Evolutionary conservation across 2,797 vertebrate species (phyloP), one percentile per base, ranked within the genome.

Genomic region (Phylloscopus collybita): DNA sequence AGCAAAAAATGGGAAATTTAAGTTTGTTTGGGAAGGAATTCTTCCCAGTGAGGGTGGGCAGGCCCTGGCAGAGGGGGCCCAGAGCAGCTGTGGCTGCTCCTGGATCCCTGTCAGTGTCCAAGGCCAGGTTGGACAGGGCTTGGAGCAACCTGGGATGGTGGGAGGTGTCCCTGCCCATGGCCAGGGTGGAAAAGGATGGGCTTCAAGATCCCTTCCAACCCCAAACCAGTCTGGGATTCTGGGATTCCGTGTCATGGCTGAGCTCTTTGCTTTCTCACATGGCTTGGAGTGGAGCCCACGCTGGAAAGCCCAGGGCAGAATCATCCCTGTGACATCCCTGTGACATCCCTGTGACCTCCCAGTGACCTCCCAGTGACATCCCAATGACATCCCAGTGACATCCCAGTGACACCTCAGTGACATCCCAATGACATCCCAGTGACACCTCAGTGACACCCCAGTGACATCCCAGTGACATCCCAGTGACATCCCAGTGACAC

Each of bases 41-140:
- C 0, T 22, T 20, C 8, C 7, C 32, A 29, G 23, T 0, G 36
- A 72, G 50, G 57, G 32, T 27, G 50, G 17, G 3, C 0, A 44
- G 25, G 26, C 22, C 30, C 66, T 50, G 74, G 57, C 45, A 61
- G n/a, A 38, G 56, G 13, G 5, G 53, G 13, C 54, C n/a, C 72
- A 53, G 49, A 26, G 66, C 0, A 64, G 36, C 51, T 50, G 59
- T 8, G 75, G n/a, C 38, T 73, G 60, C 16, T 9, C 53, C 76
- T 79, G 61, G 27, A 34, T 30, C n/a, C n/a, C 40, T 74, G 61
- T 20, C 0, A 47, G 11, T 53, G 61, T 0, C 25, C 61, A 11
- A 47, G 47, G 29, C 29, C 69, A 53, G 29, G 45, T 0, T 73
- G 76, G 61, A 53, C 0, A 0, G 59, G 25, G 29, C n/a, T 40